phyloP scores from a whole-genome alignment of 2,888 invertebrate genomes.

The Drepanosiphum platanoidis region DNA sequence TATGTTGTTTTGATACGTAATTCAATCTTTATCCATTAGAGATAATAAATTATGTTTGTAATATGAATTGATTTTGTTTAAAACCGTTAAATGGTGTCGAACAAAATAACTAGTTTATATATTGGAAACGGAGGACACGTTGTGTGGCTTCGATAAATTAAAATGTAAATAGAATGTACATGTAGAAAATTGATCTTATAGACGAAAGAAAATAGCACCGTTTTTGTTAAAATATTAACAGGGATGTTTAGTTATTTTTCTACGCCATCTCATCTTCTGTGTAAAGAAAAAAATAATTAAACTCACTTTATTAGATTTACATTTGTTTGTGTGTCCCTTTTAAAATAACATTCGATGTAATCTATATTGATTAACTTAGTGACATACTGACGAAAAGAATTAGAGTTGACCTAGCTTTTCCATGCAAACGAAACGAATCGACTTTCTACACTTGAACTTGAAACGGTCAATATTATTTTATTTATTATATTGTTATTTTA shows the following conservation, averaged over 20 bases:
- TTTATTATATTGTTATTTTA: background rate
- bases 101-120: background rate
- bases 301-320: background rate
- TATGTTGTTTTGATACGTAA: background rate
- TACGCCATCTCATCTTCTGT: too few species aligned
- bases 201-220: background rate
- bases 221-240: background rate
- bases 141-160: slow-evolving; percentile 46
- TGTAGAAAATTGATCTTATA: background rate
- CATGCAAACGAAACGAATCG: background rate
- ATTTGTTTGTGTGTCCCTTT: background rate
- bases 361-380: slow-evolving; percentile 29
- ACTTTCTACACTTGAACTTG: slow-evolving; percentile 24
- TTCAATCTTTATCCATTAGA: background rate
- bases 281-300: background rate
- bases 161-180: slow-evolving; percentile 6
- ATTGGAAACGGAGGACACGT: background rate
- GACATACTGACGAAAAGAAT: background rate
- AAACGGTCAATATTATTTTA: background rate
- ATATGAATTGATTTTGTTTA: slow-evolving; percentile 4
- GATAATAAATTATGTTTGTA: background rate
- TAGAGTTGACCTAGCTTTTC: slow-evolving; percentile 40
- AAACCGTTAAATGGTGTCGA: background rate
- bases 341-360: background rate
- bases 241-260: background rate